Conservation (phyloP, 2,888 invertebrate species). For the Mellilla xanthometata region DNA sequence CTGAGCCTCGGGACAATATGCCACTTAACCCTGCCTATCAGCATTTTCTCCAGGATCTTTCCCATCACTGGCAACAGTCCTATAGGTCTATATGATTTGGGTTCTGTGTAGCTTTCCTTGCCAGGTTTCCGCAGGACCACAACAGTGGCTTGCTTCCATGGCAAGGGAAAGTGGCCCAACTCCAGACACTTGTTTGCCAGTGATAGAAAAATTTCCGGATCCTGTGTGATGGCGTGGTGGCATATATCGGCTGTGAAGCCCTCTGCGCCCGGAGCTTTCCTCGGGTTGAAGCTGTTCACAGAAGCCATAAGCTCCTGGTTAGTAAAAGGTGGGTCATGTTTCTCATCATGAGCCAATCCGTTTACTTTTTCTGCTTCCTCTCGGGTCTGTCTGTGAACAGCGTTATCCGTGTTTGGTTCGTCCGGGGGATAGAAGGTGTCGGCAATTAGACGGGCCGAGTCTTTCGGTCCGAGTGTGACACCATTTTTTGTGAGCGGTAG, state of each 20-base stretch:
- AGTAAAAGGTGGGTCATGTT: background rate
- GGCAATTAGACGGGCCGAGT: no score
- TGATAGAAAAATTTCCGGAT: background rate
- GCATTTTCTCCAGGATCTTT: background rate
- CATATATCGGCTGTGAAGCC: constrained; percentile 13
- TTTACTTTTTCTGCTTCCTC: background rate
- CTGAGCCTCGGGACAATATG: constrained; percentile 17
- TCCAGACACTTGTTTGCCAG: constrained; percentile 1
- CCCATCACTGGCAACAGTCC: background rate
- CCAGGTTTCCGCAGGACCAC: background rate
- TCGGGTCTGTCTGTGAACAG: background rate
- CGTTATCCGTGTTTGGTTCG: no score
- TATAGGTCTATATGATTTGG: background rate
- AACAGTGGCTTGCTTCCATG: no score
- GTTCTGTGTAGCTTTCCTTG: background rate
- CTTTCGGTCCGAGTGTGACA: no score
- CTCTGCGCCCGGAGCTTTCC: constrained; percentile 14
- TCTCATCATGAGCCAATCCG: background rate
- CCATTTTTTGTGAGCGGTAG: no score
- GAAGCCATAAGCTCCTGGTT: background rate
- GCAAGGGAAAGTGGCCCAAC: no score
- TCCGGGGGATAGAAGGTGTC: no score
- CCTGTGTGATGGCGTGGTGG: background rate
- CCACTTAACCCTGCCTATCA: background rate
- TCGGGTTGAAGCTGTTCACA: constrained; percentile 4